Evolutionary conservation across 2,797 vertebrate genomes (phyloP), one percentile per base, ranked within the genome.

Genomic region (Picus viridis): DNA sequence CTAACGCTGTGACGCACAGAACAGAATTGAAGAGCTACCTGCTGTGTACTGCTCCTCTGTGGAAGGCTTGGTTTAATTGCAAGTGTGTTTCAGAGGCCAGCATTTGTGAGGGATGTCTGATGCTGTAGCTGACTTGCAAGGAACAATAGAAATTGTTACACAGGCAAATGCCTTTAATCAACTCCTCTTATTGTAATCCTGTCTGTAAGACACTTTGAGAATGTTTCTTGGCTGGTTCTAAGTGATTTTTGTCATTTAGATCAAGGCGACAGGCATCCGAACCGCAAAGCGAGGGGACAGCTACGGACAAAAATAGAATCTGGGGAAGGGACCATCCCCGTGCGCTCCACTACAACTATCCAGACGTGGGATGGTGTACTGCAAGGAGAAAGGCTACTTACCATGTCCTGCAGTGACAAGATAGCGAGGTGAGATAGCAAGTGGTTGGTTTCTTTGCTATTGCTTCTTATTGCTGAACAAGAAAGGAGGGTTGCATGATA

Each of bases 331-430:
- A 99, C 99, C 20, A 99, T 99, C 94, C 99, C 99, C 0, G 99
- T 99, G 67, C 98, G 99, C 85, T 98, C 99, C n/a, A 99, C 98
- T 6, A 98, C 98, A 92, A 99, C 99, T 51, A 98, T 99, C 95
- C 99, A 99, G 97, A 99, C 99, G 0, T 99, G 99, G 99, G 99
- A 99, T 9, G 99, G 99, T 0, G 99, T 99, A 1, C 88, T 99
- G 67, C 99, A 99, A 94, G 99, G 99, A 29, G 99, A 99, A 95
- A 96, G 99, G 82, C 97, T 99, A 39, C 99, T 99, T 49, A 99
- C 99, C 58, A 99, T 99, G 99, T 99, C 99, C 68, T 99, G 99
- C 98, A 99, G 99, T 34, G 99, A 99, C 98, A 99, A 99, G 98
- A 99, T 99, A 36, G 98, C 99, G 1, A 98, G 99, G 99, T 99